A percentile compares a stretch with the other conserved stretches of the same genome.
phyloP scores from a whole-genome alignment of 2,797 vertebrate species.

The Squalus acanthias region DNA sequence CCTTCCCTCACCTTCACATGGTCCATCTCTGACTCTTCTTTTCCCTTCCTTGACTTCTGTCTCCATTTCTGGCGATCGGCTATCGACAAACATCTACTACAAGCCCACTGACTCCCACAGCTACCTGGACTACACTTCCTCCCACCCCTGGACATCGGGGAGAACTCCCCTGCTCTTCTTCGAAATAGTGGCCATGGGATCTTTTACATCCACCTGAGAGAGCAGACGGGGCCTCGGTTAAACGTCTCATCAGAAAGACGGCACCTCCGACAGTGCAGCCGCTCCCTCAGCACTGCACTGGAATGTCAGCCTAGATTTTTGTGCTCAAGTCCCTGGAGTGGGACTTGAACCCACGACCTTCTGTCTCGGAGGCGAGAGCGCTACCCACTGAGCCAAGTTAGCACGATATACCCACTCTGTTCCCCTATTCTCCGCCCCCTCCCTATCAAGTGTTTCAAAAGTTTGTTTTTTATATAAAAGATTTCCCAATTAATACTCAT shows the following conservation, averaged over 20 bases:
- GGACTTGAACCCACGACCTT: neutral
- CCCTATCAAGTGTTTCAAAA: neutral
- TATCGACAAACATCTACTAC: too few relatives aligned
- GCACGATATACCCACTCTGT: too few relatives aligned
- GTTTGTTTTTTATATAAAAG: neutral
- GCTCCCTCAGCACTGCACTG: neutral
- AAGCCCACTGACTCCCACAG: too few relatives aligned
- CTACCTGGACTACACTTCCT: too few relatives aligned
- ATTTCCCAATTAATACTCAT: neutral
- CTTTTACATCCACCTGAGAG: neutral
- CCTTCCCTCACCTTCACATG: too few relatives aligned
- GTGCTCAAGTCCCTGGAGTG: neutral
- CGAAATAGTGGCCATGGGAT: neutral
- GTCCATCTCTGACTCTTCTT: too few relatives aligned
- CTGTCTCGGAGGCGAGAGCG: neutral
- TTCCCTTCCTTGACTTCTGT: too few relatives aligned
- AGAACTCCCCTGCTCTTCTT: neutral
- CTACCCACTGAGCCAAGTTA: neutral
- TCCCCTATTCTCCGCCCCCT: neutral
- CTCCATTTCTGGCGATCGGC: too few relatives aligned
- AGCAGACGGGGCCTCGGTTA: neutral
- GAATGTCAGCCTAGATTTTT: neutral
- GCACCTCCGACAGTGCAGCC: neutral
- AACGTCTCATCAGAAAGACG: neutral
- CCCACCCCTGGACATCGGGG: neutral